Evolutionary conservation across 2,797 vertebrate species (phyloP).

Genomic region (Helarctos malayanus): DNA sequence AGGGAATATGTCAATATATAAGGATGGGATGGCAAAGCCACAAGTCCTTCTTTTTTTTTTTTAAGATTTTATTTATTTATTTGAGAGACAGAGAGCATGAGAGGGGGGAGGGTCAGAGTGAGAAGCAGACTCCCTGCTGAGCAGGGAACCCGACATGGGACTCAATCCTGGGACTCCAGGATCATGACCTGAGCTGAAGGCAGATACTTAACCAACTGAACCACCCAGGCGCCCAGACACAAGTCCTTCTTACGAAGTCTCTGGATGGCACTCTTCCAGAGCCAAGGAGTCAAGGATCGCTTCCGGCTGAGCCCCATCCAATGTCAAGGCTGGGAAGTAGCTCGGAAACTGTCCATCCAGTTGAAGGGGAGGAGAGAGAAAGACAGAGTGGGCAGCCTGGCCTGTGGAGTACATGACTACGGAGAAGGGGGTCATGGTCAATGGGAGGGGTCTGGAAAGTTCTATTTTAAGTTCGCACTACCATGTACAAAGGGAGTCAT

Average conservation of each 20-base stretch:
- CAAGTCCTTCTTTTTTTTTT: too few species aligned
- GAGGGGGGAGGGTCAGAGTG: too few species aligned
- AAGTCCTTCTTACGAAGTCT: rapidly evolving
- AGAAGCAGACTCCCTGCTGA: too few species aligned
- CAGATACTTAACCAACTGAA: too few species aligned
- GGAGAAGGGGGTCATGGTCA: not conserved
- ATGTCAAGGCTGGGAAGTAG: not conserved
- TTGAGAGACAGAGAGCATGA: too few species aligned
- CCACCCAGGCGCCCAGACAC: too few species aligned
- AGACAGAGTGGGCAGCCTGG: not conserved
- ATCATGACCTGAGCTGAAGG: too few species aligned
- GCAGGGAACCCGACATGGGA: too few species aligned
- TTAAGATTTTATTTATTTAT: too few species aligned
- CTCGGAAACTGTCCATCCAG: not conserved
- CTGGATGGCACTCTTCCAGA: not conserved
- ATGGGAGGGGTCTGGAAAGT: rapidly evolving
- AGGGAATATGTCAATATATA: not conserved
- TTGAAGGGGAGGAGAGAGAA: not conserved
- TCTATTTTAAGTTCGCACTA: rapidly evolving
- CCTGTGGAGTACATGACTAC: rapidly evolving
- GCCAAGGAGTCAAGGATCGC: not conserved
- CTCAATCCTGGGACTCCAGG: too few species aligned
- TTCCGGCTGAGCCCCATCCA: rapidly evolving
- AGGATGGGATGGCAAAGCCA: rapidly evolving
- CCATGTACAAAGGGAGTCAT: rapidly evolving